These are phyloP conservation scores for Myrmophylax atrothorax DNA, from an alignment of 2,113 vertebrate genomes.

Conservation along the genomic window DNA sequence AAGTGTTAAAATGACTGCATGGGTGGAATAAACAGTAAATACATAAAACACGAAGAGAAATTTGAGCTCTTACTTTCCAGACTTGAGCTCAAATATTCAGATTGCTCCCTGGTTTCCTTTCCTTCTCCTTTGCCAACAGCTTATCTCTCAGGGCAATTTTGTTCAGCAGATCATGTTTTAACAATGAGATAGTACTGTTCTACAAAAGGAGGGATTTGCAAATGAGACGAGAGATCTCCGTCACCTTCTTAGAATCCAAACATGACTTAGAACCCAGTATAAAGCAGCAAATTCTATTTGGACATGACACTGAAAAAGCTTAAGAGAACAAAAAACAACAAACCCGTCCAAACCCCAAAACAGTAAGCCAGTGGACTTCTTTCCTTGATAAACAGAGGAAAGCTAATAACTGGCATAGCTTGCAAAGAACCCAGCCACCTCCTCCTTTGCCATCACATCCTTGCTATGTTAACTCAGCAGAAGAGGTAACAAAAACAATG, in stretches of 20 bases:
- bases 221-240: neutral
- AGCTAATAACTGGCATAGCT: neutral
- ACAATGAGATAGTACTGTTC: neutral
- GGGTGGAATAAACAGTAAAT: neutral
- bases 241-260: neutral
- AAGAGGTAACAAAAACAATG: neutral
- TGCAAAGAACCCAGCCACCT: neutral
- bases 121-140: neutral
- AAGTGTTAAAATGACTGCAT: neutral
- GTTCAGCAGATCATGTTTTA: neutral
- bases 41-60: neutral
- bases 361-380: neutral
- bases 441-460: neutral
- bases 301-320: neutral
- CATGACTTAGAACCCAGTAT: neutral
- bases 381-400: neutral
- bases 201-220: neutral
- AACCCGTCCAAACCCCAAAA: neutral
- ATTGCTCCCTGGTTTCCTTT: rapidly evolving
- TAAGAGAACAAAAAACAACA: neutral
- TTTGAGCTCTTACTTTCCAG: neutral
- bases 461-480: neutral
- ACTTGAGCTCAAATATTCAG: neutral
- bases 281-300: neutral
- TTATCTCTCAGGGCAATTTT: neutral